Base-by-base conservation (phyloP, 1,140 invertebrate species). In the Formica exsecta region DNA sequence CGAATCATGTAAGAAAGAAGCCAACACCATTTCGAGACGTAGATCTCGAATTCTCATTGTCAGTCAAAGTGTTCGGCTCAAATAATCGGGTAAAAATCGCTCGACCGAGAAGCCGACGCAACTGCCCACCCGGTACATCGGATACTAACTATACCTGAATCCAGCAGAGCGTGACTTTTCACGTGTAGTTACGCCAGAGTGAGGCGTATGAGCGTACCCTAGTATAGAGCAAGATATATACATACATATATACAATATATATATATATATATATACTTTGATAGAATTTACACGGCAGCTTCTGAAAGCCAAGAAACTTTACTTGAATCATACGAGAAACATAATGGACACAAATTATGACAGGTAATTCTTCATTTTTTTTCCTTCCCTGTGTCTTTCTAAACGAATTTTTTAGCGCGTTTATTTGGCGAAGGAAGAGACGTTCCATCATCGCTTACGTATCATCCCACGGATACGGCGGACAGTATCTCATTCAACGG, bases 141-240 rank as follows among this genome's bases (percentile, higher is more conserved):
- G 85, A 90, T 85, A 91, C 90, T 81, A 92, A 91, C 92, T 92
- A 90, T 92, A 92, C 92, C 90, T 91, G 87, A 75, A 87, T 87
- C 87, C 93, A 93, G 57, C 94, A 81, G 92, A 94, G 93, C 94
- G 92, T 95, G 94, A 94, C 94, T 93, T 93, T 93, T 94, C 93
- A 93, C 92, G 93, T 93, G 92, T 90, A 91, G 85, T 86, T 85
- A 80, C 75, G 75, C 61, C 41, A 89, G 80, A 92, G 90, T 86
- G 92, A 86, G 86, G 84, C 64, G 41, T 36, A 89, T 57, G 90
- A 86, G 66, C 86, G 90, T 88, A 89, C 38, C 61, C 48, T 64
- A 57, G 81, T 88, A 64, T 80, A 84, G 71, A 88, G 86, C 85
- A 88, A 90, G 87, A 92, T 91, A 32, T 32, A 32, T 22, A 22